Evolutionary conservation across 2,888 invertebrate species (phyloP).

Genomic region (Emmelina monodactyla): DNA sequence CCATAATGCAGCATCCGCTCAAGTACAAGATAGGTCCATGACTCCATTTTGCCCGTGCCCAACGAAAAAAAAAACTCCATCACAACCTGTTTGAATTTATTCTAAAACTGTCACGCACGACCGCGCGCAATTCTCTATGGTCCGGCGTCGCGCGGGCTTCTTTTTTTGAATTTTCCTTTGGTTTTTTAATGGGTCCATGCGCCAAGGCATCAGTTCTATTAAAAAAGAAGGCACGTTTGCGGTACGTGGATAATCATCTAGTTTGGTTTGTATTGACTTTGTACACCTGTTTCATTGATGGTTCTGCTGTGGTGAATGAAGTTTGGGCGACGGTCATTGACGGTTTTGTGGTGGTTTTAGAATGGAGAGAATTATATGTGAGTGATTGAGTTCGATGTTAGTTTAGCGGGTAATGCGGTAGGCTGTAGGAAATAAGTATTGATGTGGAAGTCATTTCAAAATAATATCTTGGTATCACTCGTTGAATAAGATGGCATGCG

Average conservation of each 20-base stretch:
- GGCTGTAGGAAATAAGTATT: too few relatives aligned
- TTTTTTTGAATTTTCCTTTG: conserved; percentile 14
- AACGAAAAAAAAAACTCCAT: conserved; percentile 15
- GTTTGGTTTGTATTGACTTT: conserved; percentile 21
- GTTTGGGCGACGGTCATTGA: too few relatives aligned
- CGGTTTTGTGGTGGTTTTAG: too few relatives aligned
- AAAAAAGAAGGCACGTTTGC: conserved; percentile 29
- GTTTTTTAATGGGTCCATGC: conserved; percentile 18
- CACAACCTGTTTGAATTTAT: conserved; percentile 25
- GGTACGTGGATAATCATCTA: conserved; percentile 43
- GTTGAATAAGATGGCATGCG: too few relatives aligned
- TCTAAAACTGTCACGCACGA: conserved; percentile 23
- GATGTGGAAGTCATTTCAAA: too few relatives aligned
- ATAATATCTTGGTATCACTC: too few relatives aligned
- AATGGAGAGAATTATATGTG: too few relatives aligned
- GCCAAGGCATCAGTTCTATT: conserved; percentile 20
- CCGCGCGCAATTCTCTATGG: conserved; percentile 22
- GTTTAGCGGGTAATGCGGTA: too few relatives aligned
- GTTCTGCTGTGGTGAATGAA: background rate
- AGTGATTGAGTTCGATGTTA: too few relatives aligned
- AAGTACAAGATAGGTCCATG: conserved; percentile 14
- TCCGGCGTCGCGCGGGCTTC: conserved; percentile 18
- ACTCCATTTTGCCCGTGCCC: conserved; percentile 20
- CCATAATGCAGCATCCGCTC: background rate
- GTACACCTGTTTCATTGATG: conserved; percentile 2